A percentile compares a stretch with the other conserved stretches of the same genome.
phyloP scores from a whole-genome alignment of 2,797 vertebrate species.

The Leptodactylus fallax region DNA sequence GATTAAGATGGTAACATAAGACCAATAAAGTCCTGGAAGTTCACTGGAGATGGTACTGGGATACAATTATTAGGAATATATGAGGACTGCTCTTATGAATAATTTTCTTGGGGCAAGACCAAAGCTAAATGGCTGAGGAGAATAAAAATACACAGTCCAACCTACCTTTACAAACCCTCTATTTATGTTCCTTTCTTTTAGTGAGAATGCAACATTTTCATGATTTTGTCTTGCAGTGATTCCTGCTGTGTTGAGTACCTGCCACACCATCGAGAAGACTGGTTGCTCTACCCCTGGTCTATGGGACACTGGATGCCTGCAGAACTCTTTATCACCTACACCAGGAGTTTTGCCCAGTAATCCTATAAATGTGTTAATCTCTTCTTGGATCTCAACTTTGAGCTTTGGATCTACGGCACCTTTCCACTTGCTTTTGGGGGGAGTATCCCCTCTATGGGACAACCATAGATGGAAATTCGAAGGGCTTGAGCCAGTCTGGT shows the following conservation, averaged over 20 bases:
- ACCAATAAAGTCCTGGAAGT: background rate
- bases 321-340: background rate
- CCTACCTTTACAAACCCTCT: background rate
- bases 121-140: background rate
- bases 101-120: background rate
- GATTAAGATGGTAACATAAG: background rate
- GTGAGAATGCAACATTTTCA: background rate
- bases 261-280: background rate
- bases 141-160: background rate
- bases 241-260: background rate
- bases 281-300: background rate
- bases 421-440: slow-evolving; percentile 51
- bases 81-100: background rate
- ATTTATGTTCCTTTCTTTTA: background rate
- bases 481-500: slow-evolving; percentile 49
- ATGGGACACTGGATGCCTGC: background rate
- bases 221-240: slow-evolving; percentile 37
- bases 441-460: slow-evolving; percentile 18
- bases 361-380: background rate
- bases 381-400: background rate
- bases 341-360: slow-evolving; percentile 1
- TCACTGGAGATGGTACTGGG: background rate
- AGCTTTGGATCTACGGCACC: slow-evolving; percentile 62
- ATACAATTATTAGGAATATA: background rate
- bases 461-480: slow-evolving; percentile 58